Evolutionary conservation across 2,797 vertebrate genomes (phyloP).

Genomic region (Arnoldichthys spilopterus): DNA sequence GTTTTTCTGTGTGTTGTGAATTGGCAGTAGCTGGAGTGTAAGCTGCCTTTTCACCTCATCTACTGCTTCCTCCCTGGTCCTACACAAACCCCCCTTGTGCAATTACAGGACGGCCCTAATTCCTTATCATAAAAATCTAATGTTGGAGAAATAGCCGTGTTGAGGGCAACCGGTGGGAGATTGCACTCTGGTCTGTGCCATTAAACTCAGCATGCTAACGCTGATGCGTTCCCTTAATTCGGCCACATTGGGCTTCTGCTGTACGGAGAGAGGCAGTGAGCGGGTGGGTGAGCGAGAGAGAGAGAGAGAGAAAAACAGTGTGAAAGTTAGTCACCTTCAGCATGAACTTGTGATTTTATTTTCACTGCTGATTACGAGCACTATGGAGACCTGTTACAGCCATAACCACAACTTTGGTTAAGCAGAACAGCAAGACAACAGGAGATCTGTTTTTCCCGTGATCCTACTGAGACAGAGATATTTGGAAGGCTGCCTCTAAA

Average conservation of each 20-base stretch:
- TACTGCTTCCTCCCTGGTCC: constrained; percentile 46
- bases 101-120: constrained; percentile 62
- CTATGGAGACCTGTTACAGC: constrained; percentile 53
- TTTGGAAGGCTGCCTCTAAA: constrained; percentile 51
- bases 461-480: constrained; percentile 42
- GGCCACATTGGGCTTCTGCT: constrained; percentile 43
- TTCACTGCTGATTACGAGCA: constrained; percentile 50
- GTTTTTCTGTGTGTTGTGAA: constrained; percentile 36
- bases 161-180: constrained; percentile 57
- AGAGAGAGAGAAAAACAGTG: constrained; percentile 26
- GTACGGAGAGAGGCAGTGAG: constrained; percentile 39
- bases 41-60: constrained; percentile 49
- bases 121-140: constrained; percentile 67
- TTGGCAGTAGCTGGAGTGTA: constrained; percentile 48
- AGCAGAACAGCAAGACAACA: constrained; percentile 54
- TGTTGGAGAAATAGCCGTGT: constrained; percentile 57
- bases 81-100: constrained; percentile 54
- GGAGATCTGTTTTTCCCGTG: constrained; percentile 52
- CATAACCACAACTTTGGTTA: constrained; percentile 55
- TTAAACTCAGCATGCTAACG: constrained; percentile 61
- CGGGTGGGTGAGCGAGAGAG: constrained; percentile 1
- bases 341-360: constrained; percentile 51
- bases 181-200: constrained; percentile 52
- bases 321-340: constrained; percentile 52
- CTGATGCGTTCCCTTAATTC: constrained; percentile 60